Conservation (phyloP, 2,797 vertebrate species). For the Centropyge bicolor region DNA sequence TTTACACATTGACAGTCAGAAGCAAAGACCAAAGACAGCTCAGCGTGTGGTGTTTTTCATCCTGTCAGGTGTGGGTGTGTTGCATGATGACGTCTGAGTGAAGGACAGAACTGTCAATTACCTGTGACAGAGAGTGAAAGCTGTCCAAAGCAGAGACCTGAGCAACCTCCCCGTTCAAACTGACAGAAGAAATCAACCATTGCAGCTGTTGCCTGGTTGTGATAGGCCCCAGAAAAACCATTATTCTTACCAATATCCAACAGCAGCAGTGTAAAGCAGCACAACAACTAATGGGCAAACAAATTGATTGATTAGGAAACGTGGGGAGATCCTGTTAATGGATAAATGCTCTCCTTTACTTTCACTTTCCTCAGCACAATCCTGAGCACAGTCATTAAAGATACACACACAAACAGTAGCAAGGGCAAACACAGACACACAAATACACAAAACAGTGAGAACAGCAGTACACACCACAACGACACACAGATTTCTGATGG, state of each 20-base stretch:
- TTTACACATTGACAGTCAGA: background rate
- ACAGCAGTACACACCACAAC: slow-evolving; percentile 1
- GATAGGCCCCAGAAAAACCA: background rate
- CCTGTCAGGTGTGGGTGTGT: background rate
- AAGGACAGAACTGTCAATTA: slow-evolving; percentile 7
- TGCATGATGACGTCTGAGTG: background rate
- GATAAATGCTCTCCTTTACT: slow-evolving; percentile 31
- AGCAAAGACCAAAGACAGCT: background rate
- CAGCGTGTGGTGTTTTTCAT: background rate
- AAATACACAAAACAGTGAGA: background rate
- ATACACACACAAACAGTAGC: slow-evolving; percentile 2
- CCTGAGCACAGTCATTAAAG: slow-evolving; percentile 19
- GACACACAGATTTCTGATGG: slow-evolving; percentile 41
- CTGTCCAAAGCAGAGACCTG: background rate
- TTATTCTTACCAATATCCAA: slow-evolving; percentile 3
- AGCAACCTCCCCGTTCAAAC: background rate
- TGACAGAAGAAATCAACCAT: background rate
- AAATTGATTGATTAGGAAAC: slow-evolving; percentile 32
- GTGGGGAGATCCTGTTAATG: slow-evolving; percentile 18
- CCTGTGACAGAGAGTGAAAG: background rate
- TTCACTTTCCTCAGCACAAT: slow-evolving; percentile 19
- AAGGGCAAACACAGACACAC: background rate
- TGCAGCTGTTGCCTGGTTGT: background rate
- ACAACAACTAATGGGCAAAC: slow-evolving; percentile 19
- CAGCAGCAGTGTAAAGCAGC: background rate